A percentile compares a stretch with the other conserved stretches of the same genome.
phyloP scores from a whole-genome alignment of 2,113 vertebrate genomes.

The Narcine bancroftii region DNA sequence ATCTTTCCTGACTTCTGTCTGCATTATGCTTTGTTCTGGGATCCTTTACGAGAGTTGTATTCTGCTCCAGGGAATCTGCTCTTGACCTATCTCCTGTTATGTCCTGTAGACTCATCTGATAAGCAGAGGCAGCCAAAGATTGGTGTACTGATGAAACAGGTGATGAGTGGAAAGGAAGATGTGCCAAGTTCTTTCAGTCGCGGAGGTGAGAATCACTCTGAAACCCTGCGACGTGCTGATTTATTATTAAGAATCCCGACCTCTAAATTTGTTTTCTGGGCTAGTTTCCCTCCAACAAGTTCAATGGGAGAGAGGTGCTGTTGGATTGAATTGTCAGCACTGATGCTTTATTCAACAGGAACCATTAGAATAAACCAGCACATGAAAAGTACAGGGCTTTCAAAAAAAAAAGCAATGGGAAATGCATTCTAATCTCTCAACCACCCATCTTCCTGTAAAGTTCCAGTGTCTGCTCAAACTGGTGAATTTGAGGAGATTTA shows the following conservation, averaged over 20 bases:
- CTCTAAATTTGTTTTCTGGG: not conserved
- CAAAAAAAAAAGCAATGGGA: not conserved
- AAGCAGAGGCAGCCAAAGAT: conserved; percentile 78
- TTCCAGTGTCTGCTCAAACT: too few species aligned
- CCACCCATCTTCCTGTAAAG: not conserved
- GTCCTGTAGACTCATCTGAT: conserved; percentile 69
- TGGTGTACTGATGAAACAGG: conserved; percentile 82
- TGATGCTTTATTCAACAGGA: not conserved
- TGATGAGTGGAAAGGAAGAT: conserved; percentile 77
- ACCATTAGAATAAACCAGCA: not conserved
- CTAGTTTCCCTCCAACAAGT: not conserved
- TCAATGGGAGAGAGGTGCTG: not conserved
- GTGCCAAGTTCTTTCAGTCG: conserved; percentile 63
- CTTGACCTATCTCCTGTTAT: conserved; percentile 31
- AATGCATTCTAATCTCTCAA: not conserved
- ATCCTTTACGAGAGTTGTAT: not conserved
- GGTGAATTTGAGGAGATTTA: too few species aligned
- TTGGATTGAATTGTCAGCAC: not conserved
- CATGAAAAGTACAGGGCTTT: not conserved
- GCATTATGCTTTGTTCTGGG: not conserved
- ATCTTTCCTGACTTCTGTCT: not conserved
- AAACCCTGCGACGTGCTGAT: not conserved
- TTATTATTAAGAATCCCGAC: not conserved
- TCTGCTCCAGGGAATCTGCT: not conserved
- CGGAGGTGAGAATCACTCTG: conserved; percentile 57